Evolutionary conservation across 2,888 invertebrate genomes (phyloP).

Genomic region (Cephus sareptanus): DNA sequence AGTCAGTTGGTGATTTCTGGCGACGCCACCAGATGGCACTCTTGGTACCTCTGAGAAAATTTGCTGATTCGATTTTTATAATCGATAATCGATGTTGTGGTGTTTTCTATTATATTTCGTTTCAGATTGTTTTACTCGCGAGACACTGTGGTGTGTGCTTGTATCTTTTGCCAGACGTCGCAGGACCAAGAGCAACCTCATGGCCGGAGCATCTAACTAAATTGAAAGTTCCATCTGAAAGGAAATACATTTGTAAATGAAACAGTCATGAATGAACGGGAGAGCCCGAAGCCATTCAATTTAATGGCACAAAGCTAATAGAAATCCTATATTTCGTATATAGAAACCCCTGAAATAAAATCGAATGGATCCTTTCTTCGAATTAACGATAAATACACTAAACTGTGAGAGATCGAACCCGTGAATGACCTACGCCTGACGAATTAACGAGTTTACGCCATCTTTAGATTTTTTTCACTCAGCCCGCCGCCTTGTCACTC

Average conservation of each 20-base stretch:
- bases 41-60: too few relatives aligned
- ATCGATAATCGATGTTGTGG: too few relatives aligned
- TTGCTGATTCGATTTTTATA: too few relatives aligned
- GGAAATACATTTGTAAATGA: slow-evolving; percentile 64
- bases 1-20: too few relatives aligned
- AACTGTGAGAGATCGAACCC: background rate
- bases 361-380: slow-evolving; percentile 48
- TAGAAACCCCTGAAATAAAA: slow-evolving; percentile 57
- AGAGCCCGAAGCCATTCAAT: slow-evolving; percentile 57
- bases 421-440: background rate
- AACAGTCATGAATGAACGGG: slow-evolving; percentile 61
- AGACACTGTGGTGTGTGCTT: too few relatives aligned
- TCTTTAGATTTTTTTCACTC: background rate
- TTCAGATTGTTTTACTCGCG: too few relatives aligned
- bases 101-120: too few relatives aligned
- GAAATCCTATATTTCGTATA: slow-evolving; percentile 57
- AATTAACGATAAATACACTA: slow-evolving; percentile 42
- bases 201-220: slow-evolving; percentile 53
- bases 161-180: too few relatives aligned
- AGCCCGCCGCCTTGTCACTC: background rate
- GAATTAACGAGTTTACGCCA: slow-evolving; percentile 4
- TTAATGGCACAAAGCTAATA: slow-evolving; percentile 59
- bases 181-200: background rate
- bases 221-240: slow-evolving; percentile 61
- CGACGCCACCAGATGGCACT: too few relatives aligned